Evolutionary conservation across 2,113 vertebrate genomes (phyloP).

Genomic region (Triplophysa tibetana): DNA sequence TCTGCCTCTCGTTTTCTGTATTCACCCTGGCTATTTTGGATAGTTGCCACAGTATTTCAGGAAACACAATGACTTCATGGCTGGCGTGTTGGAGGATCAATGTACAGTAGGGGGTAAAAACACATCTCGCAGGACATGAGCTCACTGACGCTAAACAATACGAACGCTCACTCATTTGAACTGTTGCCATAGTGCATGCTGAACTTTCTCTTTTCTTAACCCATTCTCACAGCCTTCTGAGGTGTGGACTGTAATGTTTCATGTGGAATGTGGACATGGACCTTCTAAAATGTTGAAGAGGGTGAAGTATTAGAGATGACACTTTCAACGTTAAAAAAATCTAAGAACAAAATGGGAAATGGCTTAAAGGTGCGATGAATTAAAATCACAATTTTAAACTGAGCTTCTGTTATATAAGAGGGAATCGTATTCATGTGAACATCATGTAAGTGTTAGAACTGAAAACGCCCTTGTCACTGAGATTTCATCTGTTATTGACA

Average conservation of each 20-base stretch:
- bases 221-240: constrained; percentile 10
- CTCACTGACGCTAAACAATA: constrained; percentile 47
- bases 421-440: too few relatives aligned
- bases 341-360: too few relatives aligned
- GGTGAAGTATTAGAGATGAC: neutral
- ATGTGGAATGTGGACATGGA: neutral
- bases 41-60: constrained; percentile 46
- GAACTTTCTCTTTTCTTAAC: constrained; percentile 5
- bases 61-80: constrained; percentile 56
- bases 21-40: constrained; percentile 7
- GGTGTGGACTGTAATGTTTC: neutral
- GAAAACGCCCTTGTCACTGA: too few relatives aligned
- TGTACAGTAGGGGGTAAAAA: constrained; percentile 48
- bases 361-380: too few relatives aligned
- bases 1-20: neutral
- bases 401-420: too few relatives aligned
- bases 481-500: too few relatives aligned
- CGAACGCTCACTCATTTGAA: constrained; percentile 20
- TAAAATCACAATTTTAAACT: too few relatives aligned
- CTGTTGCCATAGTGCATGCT: constrained; percentile 3
- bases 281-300: neutral
- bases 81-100: constrained; percentile 28
- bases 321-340: too few relatives aligned
- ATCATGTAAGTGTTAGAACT: too few relatives aligned
- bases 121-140: constrained; percentile 42